These are phyloP conservation scores for Galbula dea DNA, from an alignment of 2,113 vertebrate genomes.

Conservation along the genomic window DNA sequence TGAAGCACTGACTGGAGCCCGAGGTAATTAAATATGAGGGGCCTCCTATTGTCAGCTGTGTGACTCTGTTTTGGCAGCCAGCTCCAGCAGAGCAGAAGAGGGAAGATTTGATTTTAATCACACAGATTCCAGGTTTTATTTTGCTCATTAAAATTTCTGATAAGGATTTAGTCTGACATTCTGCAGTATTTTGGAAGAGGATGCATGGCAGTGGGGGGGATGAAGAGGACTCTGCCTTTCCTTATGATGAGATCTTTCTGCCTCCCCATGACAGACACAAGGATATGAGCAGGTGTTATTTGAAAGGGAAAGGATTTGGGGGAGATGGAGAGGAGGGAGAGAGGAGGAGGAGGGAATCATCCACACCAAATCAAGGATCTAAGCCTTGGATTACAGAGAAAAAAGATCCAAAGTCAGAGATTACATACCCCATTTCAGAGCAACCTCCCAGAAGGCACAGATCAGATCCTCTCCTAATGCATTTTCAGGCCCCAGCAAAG, in stretches of 20 bases:
- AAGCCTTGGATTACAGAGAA: constrained; percentile 39
- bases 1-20: constrained; percentile 44
- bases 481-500: neutral
- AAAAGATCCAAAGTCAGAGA: neutral
- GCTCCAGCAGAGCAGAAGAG: constrained; percentile 72
- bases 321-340: neutral
- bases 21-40: constrained; percentile 75
- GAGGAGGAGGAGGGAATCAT: constrained; percentile 39
- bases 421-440: neutral
- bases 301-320: constrained; percentile 26
- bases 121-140: constrained; percentile 80
- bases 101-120: constrained; percentile 81
- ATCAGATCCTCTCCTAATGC: neutral
- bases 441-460: neutral
- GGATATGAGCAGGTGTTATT: constrained; percentile 55
- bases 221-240: neutral
- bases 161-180: constrained; percentile 79
- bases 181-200: constrained; percentile 65
- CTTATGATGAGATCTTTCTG: neutral
- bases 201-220: constrained; percentile 26
- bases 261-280: neutral
- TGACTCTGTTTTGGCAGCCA: constrained; percentile 60
- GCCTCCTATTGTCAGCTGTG: constrained; percentile 56
- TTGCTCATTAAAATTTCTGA: constrained; percentile 80
- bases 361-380: constrained; percentile 21